phyloP scores from a whole-genome alignment of 2,797 vertebrate genomes.

The Helostoma temminkii region DNA sequence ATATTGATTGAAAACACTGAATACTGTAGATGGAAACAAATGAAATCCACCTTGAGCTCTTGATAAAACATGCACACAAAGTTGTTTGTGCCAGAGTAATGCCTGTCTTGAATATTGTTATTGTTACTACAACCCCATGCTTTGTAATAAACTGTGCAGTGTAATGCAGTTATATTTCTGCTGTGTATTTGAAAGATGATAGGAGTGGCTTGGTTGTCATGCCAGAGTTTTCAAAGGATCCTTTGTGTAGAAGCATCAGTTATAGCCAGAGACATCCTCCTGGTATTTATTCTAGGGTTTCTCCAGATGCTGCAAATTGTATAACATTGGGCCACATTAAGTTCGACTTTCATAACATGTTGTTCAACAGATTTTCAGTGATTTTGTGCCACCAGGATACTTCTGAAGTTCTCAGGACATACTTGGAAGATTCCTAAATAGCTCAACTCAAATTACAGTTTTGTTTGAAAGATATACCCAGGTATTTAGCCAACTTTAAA shows the following conservation, averaged over 20 bases:
- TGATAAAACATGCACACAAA: conserved; percentile 13
- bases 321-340: conserved; percentile 78
- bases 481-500: not conserved
- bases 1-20: conserved; percentile 27
- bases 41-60: conserved; percentile 39
- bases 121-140: conserved; percentile 50
- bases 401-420: not conserved
- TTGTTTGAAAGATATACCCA: not conserved
- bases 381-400: not conserved
- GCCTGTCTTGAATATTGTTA: conserved; percentile 56
- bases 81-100: conserved; percentile 47
- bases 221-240: conserved; percentile 78
- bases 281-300: conserved; percentile 79
- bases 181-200: conserved; percentile 73
- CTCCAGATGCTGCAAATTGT: conserved; percentile 84
- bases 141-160: conserved; percentile 62
- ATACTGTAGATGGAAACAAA: conserved; percentile 28
- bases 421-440: not conserved
- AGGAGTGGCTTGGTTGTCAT: conserved; percentile 80
- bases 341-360: conserved; percentile 69
- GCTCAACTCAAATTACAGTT: not conserved
- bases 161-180: conserved; percentile 75
- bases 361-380: conserved; percentile 45
- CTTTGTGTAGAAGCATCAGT: conserved; percentile 77
- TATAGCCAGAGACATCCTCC: conserved; percentile 81